Base-by-base conservation (phyloP, 1,140 invertebrate genomes). In the Sarcophaga bullata region DNA sequence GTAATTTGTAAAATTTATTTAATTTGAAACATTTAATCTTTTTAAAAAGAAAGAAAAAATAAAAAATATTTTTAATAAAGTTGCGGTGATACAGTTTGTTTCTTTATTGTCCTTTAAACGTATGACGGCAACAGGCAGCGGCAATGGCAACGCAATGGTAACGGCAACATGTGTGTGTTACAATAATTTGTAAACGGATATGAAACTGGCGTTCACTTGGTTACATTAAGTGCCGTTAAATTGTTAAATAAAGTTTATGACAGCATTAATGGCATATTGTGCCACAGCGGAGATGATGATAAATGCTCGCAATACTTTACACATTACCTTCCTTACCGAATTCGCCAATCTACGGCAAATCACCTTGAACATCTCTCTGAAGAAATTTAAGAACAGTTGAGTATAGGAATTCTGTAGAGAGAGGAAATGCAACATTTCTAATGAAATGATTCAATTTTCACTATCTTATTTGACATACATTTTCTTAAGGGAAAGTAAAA, bases 391-490 rank as follows among this genome's bases (percentile, higher is more conserved):
- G 11, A 15, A 15, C 5, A n/a, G n/a, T 13, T n/a, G 15, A 13
- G 13, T 11, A 0, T 15, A 15, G 7, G 13, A 58, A 58, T 7
- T n/a, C 13, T 68, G 17, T 68, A 25, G 58, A 15, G n/a, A n/a
- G 58, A 8, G 62, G n/a, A 68, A 68, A 68, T 19, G 17, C 17
- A 9, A 68, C 19, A 37, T 68, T 17, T 7, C 17, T 68, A 68
- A 9, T 68, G 19, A 19, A n/a, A 68, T 68, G 62, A 68, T 68
- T 68, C 19, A 68, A 68, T 68, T 68, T 68, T 68, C 62, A 68
- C 62, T 68, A 25, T 68, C 62, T 19, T 68, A 68, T 68, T 68
- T 68, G 62, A 68, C 62, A 68, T 19, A 68, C n/a, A 68, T 68
- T 68, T 68, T 68, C 62, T 68, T 68, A 19, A 25, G 19, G 10